Percentiles rank a stretch among this genome's conserved stretches.
Conservation (phyloP, 2,113 vertebrate species). For the Heteronetta atricapilla region DNA sequence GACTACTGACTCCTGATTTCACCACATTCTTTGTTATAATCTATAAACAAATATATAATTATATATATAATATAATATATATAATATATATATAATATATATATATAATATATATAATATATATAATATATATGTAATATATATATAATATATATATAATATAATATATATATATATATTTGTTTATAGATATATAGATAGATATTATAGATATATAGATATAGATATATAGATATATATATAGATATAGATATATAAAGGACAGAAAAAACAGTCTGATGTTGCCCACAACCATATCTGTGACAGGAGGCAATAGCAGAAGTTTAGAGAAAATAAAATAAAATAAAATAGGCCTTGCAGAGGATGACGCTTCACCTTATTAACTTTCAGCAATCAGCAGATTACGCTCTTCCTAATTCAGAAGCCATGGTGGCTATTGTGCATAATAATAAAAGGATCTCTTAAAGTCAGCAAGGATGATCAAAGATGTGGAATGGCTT, state of each 20-base stretch:
- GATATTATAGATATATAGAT: too few species aligned
- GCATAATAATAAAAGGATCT: background rate
- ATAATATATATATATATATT: too few species aligned
- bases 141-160: too few species aligned
- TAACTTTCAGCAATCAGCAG: background rate
- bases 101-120: too few species aligned
- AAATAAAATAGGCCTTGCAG: background rate
- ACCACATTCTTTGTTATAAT: background rate
- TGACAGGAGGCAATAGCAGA: fast-evolving
- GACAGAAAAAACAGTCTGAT: background rate
- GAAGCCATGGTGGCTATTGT: background rate
- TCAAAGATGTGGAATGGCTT: background rate
- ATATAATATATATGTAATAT: too few species aligned
- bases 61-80: too few species aligned
- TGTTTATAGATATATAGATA: too few species aligned
- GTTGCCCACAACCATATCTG: background rate
- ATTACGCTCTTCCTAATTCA: background rate
- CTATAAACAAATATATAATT: too few species aligned
- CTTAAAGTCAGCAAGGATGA: background rate
- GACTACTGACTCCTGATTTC: background rate
- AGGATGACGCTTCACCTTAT: background rate
- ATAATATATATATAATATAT: too few species aligned
- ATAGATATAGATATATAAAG: too few species aligned
- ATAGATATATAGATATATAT: too few species aligned
- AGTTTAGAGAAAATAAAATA: background rate